Percentiles rank a stretch among this genome's conserved stretches.
Conservation (phyloP, 2,888 invertebrate species). For the Aporophyla lueneburgensis region DNA sequence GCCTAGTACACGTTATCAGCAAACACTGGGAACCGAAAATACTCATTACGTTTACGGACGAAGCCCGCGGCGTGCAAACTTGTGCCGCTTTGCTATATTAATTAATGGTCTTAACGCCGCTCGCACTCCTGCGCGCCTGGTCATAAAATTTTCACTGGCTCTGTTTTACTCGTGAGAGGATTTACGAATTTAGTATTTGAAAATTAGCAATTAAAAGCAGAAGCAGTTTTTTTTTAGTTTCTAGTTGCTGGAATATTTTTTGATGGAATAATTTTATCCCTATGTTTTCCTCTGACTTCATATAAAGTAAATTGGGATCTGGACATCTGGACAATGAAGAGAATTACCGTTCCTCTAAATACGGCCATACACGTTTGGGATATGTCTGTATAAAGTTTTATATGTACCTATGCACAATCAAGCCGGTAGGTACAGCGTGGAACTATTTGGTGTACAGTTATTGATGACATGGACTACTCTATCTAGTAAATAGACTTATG, state of each 20-base stretch:
- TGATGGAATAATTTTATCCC: not conserved
- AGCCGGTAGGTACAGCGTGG: too few relatives aligned
- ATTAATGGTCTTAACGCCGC: conserved; percentile 44
- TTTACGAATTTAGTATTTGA: conserved; percentile 1
- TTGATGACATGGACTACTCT: not conserved
- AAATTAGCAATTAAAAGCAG: conserved; percentile 1
- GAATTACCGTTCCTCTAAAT: too few relatives aligned
- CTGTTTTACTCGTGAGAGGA: conserved; percentile 1
- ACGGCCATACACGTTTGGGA: too few relatives aligned
- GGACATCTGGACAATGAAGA: too few relatives aligned
- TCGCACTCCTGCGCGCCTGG: conserved; percentile 1
- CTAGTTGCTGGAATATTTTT: not conserved
- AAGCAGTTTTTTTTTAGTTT: not conserved
- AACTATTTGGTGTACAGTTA: not conserved
- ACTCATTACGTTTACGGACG: conserved; percentile 23
- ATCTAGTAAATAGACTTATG: not conserved
- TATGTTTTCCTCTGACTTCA: not conserved
- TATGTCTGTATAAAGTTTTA: too few relatives aligned
- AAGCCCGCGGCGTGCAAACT: conserved; percentile 37
- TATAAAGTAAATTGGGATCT: too few relatives aligned
- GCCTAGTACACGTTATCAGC: conserved; percentile 39
- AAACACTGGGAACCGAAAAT: conserved; percentile 31
- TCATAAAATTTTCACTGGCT: conserved; percentile 40
- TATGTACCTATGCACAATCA: too few relatives aligned
- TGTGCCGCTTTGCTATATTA: conserved; percentile 37